phyloP scores from a whole-genome alignment of 2,113 vertebrate genomes.

The Malurus cyaneus region DNA sequence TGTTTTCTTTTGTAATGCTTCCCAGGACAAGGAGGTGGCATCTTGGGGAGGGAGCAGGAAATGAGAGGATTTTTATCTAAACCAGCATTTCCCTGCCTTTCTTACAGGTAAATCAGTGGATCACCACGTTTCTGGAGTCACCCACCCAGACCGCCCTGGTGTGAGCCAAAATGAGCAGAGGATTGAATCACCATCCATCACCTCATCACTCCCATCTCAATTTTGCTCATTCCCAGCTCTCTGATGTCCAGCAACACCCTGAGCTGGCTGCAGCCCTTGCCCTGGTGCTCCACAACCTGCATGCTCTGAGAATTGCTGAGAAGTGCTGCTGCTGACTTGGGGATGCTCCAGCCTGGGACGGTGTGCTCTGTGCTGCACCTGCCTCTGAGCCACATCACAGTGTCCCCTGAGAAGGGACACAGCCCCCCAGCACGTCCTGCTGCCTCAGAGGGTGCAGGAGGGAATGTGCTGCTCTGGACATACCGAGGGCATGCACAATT shows the following conservation, averaged over 20 bases:
- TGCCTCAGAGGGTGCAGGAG: neutral
- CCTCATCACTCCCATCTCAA: neutral
- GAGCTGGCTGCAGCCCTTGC: neutral
- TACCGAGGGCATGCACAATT: neutral
- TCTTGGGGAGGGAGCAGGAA: neutral
- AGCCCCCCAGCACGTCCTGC: neutral
- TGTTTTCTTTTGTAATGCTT: neutral
- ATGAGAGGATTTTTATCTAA: neutral
- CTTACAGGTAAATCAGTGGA: neutral
- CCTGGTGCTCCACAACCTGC: neutral
- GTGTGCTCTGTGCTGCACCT: neutral
- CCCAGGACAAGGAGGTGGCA: neutral
- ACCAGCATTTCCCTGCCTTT: neutral
- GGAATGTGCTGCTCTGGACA: neutral
- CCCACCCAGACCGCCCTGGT: neutral
- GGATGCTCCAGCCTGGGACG: neutral
- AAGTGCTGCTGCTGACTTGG: neutral
- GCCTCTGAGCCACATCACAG: neutral
- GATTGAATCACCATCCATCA: fast-evolving
- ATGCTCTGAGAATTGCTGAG: neutral
- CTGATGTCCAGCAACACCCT: neutral
- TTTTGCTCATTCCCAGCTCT: neutral
- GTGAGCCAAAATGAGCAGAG: fast-evolving
- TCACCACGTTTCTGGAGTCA: neutral
- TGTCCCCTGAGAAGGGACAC: neutral